Conservation (phyloP, 2,888 invertebrate genomes). For the Folsomia manolachei region DNA sequence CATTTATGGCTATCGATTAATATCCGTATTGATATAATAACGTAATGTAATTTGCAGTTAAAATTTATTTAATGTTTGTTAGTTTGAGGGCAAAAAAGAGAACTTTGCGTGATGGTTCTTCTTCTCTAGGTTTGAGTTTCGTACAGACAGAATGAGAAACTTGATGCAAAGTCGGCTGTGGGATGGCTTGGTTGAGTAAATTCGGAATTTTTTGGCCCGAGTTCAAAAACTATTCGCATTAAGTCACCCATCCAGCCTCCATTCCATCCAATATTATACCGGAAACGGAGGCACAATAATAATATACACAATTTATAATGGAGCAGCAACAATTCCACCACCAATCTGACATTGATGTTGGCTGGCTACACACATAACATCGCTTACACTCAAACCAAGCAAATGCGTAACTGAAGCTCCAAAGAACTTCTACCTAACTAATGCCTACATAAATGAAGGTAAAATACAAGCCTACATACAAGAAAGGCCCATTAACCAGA, state of each 20-base stretch:
- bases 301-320: constrained; percentile 4
- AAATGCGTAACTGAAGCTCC: too few species aligned
- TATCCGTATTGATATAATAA: not conserved
- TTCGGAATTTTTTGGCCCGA: not conserved
- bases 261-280: constrained; percentile 2
- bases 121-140: not conserved
- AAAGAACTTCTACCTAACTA: too few species aligned
- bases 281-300: constrained; percentile 5
- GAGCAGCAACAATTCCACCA: not conserved
- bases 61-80: not conserved
- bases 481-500: too few species aligned
- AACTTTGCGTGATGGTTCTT: too few species aligned
- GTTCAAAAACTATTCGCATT: constrained; percentile 6
- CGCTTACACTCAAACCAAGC: too few species aligned
- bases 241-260: constrained; percentile 1
- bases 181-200: not conserved
- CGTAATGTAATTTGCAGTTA: not conserved
- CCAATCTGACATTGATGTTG: too few species aligned
- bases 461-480: too few species aligned
- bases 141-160: not conserved
- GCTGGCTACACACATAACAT: too few species aligned
- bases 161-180: not conserved
- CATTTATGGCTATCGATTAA: not conserved
- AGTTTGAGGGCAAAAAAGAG: too few species aligned
- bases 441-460: too few species aligned